Evolutionary conservation across 2,113 vertebrate species (phyloP).

Genomic region (Pygoscelis antarcticus): DNA sequence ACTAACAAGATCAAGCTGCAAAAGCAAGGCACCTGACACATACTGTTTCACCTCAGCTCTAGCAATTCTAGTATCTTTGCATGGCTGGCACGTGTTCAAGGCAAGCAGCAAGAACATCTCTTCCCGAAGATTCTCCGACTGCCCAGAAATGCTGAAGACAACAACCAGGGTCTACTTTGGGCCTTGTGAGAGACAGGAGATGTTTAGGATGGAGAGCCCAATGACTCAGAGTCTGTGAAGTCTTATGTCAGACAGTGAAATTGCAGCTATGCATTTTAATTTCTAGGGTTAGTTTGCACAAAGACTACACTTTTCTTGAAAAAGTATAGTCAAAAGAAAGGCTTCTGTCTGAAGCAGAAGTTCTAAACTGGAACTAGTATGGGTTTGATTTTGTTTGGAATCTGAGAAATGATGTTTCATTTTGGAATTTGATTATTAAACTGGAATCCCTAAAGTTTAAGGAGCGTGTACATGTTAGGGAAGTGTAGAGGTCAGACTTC

Average conservation of each 20-base stretch:
- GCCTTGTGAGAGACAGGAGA: neutral
- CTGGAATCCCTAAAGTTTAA: neutral
- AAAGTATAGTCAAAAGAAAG: neutral
- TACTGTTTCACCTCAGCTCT: neutral
- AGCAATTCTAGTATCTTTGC: neutral
- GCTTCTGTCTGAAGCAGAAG: neutral
- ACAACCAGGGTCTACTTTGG: neutral
- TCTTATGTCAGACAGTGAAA: neutral
- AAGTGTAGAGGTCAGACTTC: neutral
- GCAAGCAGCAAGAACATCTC: neutral
- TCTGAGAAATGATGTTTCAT: neutral
- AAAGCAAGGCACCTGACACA: neutral
- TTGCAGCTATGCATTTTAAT: neutral
- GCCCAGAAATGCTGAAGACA: neutral
- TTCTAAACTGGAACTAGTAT: neutral
- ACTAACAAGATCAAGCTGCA: fast-evolving
- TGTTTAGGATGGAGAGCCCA: neutral
- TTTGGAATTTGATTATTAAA: neutral
- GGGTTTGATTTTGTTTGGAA: neutral
- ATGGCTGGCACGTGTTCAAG: neutral
- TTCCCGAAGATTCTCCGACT: neutral
- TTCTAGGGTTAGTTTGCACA: neutral
- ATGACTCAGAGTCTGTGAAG: neutral
- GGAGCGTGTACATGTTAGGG: neutral
- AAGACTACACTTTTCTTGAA: neutral